Conservation (phyloP, 2,888 invertebrate species). For the Aphodius granarius region DNA sequence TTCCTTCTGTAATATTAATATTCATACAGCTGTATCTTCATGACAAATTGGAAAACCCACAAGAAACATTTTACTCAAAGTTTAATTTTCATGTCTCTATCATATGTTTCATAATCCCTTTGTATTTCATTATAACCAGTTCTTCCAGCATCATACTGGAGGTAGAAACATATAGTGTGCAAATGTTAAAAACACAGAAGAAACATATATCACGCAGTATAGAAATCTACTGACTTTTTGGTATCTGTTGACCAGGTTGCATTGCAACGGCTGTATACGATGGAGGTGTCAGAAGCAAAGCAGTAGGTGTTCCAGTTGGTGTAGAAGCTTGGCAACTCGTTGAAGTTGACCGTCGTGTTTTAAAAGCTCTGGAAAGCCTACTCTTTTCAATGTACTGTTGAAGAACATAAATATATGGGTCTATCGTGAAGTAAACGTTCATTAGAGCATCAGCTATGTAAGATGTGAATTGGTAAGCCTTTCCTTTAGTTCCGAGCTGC, state of each 20-base stretch:
- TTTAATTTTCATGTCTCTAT: too few relatives aligned
- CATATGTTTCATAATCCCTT: too few relatives aligned
- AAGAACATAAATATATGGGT: slow-evolving; percentile 82
- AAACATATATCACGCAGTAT: too few relatives aligned
- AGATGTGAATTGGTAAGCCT: slow-evolving; percentile 55
- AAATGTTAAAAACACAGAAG: too few relatives aligned
- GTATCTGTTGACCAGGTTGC: not conserved
- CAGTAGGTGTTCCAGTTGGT: slow-evolving; percentile 37
- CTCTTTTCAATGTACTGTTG: slow-evolving; percentile 59
- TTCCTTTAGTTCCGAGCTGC: slow-evolving; percentile 43
- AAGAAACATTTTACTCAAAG: too few relatives aligned
- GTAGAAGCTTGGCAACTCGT: slow-evolving; percentile 32
- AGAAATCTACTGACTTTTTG: not conserved
- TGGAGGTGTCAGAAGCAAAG: slow-evolving; percentile 39
- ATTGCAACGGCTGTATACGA: not conserved
- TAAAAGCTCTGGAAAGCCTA: slow-evolving; percentile 32
- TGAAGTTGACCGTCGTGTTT: slow-evolving; percentile 21
- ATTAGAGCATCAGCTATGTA: slow-evolving; percentile 55
- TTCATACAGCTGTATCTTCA: too few relatives aligned
- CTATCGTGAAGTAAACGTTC: slow-evolving; percentile 79
- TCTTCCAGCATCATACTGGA: too few relatives aligned
- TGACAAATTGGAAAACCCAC: too few relatives aligned
- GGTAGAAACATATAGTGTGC: too few relatives aligned
- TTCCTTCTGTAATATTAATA: too few relatives aligned
- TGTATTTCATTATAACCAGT: too few relatives aligned